A percentile compares a stretch with the other conserved stretches of the same genome.
Conservation (phyloP, 2,888 invertebrate species). For the Phortica magna region DNA sequence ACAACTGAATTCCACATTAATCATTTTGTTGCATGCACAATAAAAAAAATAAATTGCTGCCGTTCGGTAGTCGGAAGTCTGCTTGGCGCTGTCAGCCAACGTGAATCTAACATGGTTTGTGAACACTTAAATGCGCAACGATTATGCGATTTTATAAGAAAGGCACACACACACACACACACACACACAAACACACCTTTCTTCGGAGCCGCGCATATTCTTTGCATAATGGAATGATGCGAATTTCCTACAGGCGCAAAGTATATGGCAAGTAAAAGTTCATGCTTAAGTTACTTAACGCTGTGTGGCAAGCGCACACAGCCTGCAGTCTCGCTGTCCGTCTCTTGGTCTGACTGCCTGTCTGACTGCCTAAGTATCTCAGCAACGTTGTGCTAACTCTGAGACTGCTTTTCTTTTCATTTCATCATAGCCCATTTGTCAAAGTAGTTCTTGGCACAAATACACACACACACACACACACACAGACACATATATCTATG, state of each 20-base stretch:
- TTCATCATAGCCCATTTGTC: slow-evolving; percentile 59
- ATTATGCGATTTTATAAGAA: slow-evolving; percentile 69
- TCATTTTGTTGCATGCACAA: slow-evolving; percentile 64
- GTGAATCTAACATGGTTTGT: slow-evolving; percentile 10
- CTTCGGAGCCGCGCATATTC: slow-evolving; percentile 36
- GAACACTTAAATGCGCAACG: slow-evolving; percentile 55
- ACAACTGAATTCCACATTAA: slow-evolving; percentile 54
- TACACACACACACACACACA: slow-evolving; percentile 9
- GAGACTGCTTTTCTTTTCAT: slow-evolving; percentile 7
- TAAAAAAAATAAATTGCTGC: slow-evolving; percentile 43
- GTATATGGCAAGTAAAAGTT: background rate
- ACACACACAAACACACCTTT: too few relatives aligned
- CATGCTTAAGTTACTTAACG: background rate
- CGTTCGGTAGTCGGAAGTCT: slow-evolving; percentile 16
- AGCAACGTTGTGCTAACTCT: background rate
- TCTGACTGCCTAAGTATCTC: slow-evolving; percentile 32
- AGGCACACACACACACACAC: too few relatives aligned
- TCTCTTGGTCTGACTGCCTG: slow-evolving; percentile 35
- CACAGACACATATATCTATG: background rate
- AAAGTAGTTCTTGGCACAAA: slow-evolving; percentile 55
- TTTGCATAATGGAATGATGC: slow-evolving; percentile 23
- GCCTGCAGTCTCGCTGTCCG: slow-evolving; percentile 35
- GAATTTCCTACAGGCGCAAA: slow-evolving; percentile 2
- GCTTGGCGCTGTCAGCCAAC: slow-evolving; percentile 25
- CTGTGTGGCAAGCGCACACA: slow-evolving; percentile 29